Evolutionary conservation across 2,797 vertebrate species (phyloP).

Genomic region (Discoglossus pictus): DNA sequence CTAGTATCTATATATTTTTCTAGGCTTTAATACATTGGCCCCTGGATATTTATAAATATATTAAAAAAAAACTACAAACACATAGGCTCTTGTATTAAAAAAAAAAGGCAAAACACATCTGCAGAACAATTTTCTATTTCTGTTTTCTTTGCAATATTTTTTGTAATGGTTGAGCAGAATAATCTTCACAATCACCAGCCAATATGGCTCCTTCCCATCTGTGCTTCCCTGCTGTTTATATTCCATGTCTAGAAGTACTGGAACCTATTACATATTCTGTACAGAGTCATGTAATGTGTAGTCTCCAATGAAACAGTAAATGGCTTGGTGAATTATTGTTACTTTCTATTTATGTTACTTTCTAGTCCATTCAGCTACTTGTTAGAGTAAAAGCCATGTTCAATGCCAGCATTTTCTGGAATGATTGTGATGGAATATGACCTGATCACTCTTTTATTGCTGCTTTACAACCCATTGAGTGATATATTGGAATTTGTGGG

Average conservation of each 20-base stretch:
- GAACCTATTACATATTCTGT: slow-evolving; percentile 23
- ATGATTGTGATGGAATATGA: slow-evolving; percentile 16
- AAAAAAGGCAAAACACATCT: too few species aligned
- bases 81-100: too few species aligned
- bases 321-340: slow-evolving; percentile 31
- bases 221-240: slow-evolving; percentile 8
- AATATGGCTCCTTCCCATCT: slow-evolving; percentile 11
- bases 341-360: slow-evolving; percentile 19
- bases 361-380: slow-evolving; percentile 11
- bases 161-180: too few species aligned
- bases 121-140: too few species aligned
- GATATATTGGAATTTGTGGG: slow-evolving; percentile 11
- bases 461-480: slow-evolving; percentile 25
- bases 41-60: too few species aligned
- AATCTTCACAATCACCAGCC: too few species aligned
- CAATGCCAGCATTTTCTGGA: slow-evolving; percentile 11
- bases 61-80: too few species aligned
- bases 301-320: slow-evolving; percentile 25
- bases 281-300: slow-evolving; percentile 22
- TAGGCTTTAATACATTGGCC: too few species aligned
- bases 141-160: too few species aligned
- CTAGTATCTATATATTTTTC: too few species aligned
- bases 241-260: slow-evolving; percentile 28
- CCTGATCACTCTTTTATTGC: slow-evolving; percentile 21
- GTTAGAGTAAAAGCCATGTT: slow-evolving; percentile 27